phyloP scores from a whole-genome alignment of 2,113 vertebrate genomes.

The Psilopsiagon aymara region DNA sequence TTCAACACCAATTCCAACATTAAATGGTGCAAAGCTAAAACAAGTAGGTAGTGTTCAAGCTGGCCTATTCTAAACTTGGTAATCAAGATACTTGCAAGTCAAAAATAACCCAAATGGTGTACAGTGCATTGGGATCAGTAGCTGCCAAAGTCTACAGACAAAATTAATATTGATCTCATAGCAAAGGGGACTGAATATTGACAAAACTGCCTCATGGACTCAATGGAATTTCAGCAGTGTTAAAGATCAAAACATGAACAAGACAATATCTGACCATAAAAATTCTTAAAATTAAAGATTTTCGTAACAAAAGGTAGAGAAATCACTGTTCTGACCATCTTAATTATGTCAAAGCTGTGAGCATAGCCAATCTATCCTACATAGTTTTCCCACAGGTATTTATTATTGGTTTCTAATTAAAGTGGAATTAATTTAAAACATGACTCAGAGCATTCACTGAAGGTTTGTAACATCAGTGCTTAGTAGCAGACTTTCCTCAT shows the following conservation, averaged over 20 bases:
- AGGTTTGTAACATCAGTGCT: not conserved
- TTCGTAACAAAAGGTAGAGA: not conserved
- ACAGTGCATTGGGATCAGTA: not conserved
- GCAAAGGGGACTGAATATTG: not conserved
- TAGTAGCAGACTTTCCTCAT: not conserved
- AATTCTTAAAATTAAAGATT: not conserved
- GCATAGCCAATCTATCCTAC: not conserved
- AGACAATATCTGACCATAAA: not conserved
- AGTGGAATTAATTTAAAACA: not conserved
- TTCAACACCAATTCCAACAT: not conserved
- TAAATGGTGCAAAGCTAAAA: not conserved
- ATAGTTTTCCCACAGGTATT: not conserved
- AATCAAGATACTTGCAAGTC: fast-evolving
- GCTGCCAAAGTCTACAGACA: not conserved
- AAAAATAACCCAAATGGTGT: not conserved
- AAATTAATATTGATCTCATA: not conserved
- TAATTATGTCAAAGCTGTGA: not conserved
- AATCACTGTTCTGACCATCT: not conserved
- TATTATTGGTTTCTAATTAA: not conserved
- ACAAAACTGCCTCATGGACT: not conserved
- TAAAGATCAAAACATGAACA: not conserved
- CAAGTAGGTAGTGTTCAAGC: not conserved
- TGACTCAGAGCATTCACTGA: not conserved
- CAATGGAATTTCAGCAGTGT: not conserved
- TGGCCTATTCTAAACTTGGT: not conserved